Base-by-base conservation (phyloP, 1,140 invertebrate species). In the Lasaia peninsularis region DNA sequence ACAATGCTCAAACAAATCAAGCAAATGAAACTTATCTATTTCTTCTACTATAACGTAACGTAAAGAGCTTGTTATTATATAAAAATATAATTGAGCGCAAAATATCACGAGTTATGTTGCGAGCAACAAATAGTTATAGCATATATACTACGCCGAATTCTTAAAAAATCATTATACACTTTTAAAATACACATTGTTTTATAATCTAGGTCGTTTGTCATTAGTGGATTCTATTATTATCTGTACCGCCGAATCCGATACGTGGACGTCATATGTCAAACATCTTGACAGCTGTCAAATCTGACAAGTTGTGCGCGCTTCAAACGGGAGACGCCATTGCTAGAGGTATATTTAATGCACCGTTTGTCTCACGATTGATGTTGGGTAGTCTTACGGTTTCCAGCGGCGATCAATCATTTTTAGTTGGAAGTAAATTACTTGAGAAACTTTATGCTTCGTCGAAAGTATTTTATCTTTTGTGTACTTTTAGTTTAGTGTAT, bases 261-360 rank as follows among this genome's bases (percentile, higher is more conserved):
- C 28, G 18, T 32, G 61, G 40, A 57, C 56, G 61, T 44, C 51
- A 48, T 34, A 35, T 44, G 61, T 63, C 61, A 54, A 54, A 54
- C 61, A 49, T 51, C 58, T 63, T 58, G 61, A 58, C 61, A 58
- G 55, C 40, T 63, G 61, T 63, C 61, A 63, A 58, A 63, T 58
- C 34, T 54, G 61, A 63, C 56, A 63, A 31, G 32, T 32, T 32
- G 32, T 33, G 51, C 16, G 40, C 40, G 40, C 40, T 44, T 44
- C 40, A 52, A 52, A 31, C 28, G 50, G 28, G 12, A 32, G 10
- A 11, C 51, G 51, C 51, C 51, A 18, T 48, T 48, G 40, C 40
- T 48, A 48, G 40, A 24, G 16, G 51, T 52, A 28, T 52, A 32
- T 52, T 52, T 52, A 48, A 48, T 48, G 40, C 40, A 48, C 16